phyloP scores from a whole-genome alignment of 2,797 vertebrate species.

The Falco berigora region DNA sequence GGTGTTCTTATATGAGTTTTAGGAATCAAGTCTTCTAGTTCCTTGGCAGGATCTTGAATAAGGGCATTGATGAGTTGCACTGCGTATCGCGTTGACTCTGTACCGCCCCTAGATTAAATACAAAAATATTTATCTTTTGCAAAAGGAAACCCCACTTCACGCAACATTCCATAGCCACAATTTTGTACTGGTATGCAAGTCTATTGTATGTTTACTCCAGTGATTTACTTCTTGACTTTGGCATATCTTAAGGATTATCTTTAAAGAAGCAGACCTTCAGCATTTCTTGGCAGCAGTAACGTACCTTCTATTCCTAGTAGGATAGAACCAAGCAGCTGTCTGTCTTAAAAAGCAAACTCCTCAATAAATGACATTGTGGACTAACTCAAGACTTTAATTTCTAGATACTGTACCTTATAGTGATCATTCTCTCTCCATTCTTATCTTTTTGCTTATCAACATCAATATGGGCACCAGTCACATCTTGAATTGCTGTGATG shows the following conservation, averaged over 20 bases:
- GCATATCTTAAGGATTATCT: background rate
- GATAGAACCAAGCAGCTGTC: background rate
- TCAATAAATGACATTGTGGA: background rate
- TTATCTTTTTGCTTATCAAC: constrained; percentile 99
- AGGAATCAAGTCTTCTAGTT: constrained; percentile 98
- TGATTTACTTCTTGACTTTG: background rate
- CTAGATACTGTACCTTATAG: constrained; percentile 84
- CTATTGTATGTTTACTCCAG: background rate
- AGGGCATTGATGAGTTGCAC: constrained; percentile 98
- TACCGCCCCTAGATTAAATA: constrained; percentile 84
- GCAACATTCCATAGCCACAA: background rate
- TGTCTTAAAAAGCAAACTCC: background rate
- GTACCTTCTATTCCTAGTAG: background rate
- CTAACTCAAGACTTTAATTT: background rate
- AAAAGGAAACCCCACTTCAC: background rate
- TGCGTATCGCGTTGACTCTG: constrained; percentile 94
- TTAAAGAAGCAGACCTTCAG: background rate
- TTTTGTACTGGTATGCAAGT: background rate
- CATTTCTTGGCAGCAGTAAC: background rate
- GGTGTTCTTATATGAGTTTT: constrained; percentile 95
- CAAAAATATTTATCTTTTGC: background rate
- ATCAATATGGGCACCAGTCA: constrained; percentile 97
- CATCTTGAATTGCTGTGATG: constrained; percentile 98
- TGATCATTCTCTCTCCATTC: constrained; percentile 99
- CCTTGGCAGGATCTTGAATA: constrained; percentile 99